Base-by-base conservation (phyloP, 2,113 vertebrate genomes). In the Cricetomys ansorgei region DNA sequence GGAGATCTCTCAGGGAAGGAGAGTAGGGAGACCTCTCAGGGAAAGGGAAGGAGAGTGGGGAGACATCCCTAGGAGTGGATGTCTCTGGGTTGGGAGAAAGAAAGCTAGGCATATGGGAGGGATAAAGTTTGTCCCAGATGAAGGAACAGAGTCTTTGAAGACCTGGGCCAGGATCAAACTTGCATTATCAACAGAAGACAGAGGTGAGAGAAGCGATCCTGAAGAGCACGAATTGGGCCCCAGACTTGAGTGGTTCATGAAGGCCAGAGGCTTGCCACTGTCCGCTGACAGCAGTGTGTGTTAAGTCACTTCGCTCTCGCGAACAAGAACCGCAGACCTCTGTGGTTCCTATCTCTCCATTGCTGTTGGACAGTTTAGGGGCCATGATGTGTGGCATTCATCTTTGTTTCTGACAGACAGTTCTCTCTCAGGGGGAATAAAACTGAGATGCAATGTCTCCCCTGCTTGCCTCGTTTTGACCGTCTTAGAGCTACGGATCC, bases 191-290 rank as follows among this genome's bases (percentile, higher is more conserved):
- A 27, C 16, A 6, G 55, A 27, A 76, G 8, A 53, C 48, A 83
- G 79, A 13, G 37, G 15, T 5, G 1, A 40, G 79, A 40, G 55
- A 8, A 40, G 7, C 53, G 19, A 57, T 53, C 7, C 53, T 40
- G 21, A 31, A 7, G 11, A 4, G 8, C 53, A 13, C 27, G 1
- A 12, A 7, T 13, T 0, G 16, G 12, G 1, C 3, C 3, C 0
- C 1, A 31, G 55, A 21, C n/a, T 2, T 25, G 11, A 29, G 27
- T 25, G 37, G 43, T 7, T 34, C 2, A 1, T 7, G 10, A 43
- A 29, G n/a, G 17, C 16, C 31, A 1, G 2, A 13, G 48, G 50
- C 10, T 37, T 1, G 27, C 25, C 70, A 5, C 16, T 34, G 57
- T 23, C 9, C 45, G 10, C 37, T 31, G 34, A 17, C 5, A 12